These are phyloP conservation scores for Loripinus fragilis DNA, from an alignment of 2,888 invertebrate species.

Conservation along the genomic window DNA sequence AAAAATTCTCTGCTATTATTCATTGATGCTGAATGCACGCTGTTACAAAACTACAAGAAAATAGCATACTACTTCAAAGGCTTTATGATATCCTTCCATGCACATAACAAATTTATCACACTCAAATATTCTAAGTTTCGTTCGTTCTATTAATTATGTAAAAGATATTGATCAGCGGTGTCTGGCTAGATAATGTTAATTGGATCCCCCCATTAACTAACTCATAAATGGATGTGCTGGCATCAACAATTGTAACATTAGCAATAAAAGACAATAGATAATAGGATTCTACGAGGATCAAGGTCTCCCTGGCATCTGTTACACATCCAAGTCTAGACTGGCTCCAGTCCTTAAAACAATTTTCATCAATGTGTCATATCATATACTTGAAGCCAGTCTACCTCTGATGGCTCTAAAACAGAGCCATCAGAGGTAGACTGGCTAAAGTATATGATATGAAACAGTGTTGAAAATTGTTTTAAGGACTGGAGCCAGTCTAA, in stretches of 20 bases:
- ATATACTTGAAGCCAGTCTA: too few species aligned
- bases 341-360: too few species aligned
- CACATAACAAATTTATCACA: not conserved
- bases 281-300: not conserved
- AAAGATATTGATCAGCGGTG: constrained; percentile 24
- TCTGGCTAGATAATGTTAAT: constrained; percentile 31
- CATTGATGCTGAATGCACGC: too few species aligned
- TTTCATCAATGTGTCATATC: too few species aligned
- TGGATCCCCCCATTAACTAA: constrained; percentile 41
- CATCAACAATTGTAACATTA: not conserved
- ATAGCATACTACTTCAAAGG: not conserved
- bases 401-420: too few species aligned
- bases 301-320: not conserved
- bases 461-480: too few species aligned
- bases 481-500: too few species aligned
- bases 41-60: too few species aligned
- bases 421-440: too few species aligned
- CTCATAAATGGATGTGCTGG: not conserved
- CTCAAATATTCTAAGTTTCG: not conserved
- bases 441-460: too few species aligned
- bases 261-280: constrained; percentile 1
- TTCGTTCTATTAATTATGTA: constrained; percentile 41
- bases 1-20: too few species aligned
- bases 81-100: not conserved
- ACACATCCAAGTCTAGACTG: too few species aligned